Conservation (phyloP, 2,888 invertebrate genomes). For the Blomia tropicalis region DNA sequence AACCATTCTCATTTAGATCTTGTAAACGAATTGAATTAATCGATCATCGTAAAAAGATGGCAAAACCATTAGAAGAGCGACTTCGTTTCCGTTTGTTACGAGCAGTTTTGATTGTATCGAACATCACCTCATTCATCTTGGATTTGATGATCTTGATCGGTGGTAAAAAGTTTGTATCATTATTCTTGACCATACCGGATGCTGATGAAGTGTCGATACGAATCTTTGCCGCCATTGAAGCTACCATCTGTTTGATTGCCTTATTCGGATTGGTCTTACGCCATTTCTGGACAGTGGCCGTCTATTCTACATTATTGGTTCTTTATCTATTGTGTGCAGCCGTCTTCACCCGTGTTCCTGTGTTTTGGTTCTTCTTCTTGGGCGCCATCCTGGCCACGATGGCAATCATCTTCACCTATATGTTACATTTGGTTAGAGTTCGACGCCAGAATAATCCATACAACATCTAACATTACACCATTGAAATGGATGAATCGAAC, state of each 20-base stretch:
- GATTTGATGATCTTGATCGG: conserved; percentile 20
- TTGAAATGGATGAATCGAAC: neutral
- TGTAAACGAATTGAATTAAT: too few species aligned
- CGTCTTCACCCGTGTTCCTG: conserved; percentile 13
- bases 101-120: conserved; percentile 21
- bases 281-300: neutral
- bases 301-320: conserved; percentile 6
- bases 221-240: conserved; percentile 11
- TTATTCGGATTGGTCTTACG: conserved; percentile 2
- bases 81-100: conserved; percentile 10
- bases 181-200: conserved; percentile 11
- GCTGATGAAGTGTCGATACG: conserved; percentile 3
- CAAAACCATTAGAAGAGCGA: conserved; percentile 14
- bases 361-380: conserved; percentile 11
- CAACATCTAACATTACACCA: neutral
- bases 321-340: conserved; percentile 10
- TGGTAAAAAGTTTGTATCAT: conserved; percentile 5
- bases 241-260: conserved; percentile 14
- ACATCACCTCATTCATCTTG: conserved; percentile 21
- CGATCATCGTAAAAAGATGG: too few species aligned
- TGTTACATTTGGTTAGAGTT: neutral
- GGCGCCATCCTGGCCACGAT: neutral
- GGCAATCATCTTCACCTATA: neutral
- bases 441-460: neutral
- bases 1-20: neutral